These are phyloP conservation scores for Crossaster papposus DNA, from an alignment of 53 echinoderm and acorn worm species.

Conservation along the genomic window DNA sequence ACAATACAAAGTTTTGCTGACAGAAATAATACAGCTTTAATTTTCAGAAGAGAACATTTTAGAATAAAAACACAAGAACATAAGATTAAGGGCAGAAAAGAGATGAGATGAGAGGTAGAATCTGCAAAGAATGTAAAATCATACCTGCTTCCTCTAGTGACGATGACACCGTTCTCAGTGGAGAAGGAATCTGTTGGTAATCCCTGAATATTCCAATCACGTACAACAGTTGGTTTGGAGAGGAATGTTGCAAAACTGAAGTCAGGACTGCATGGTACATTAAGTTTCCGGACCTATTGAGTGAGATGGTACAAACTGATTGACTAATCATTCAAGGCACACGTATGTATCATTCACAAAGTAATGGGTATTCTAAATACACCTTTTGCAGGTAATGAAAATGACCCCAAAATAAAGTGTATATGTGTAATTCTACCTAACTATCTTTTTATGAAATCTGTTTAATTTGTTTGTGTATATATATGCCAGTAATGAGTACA, in stretches of 20 bases:
- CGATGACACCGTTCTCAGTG: slow-evolving; percentile 97
- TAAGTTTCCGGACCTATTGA: slow-evolving; percentile 83
- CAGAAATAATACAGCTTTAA: too few relatives aligned
- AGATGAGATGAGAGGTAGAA: neutral
- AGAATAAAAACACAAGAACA: too few relatives aligned
- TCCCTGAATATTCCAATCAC: slow-evolving; percentile 98
- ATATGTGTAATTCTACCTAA: too few relatives aligned
- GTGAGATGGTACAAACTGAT: neutral
- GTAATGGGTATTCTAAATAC: too few relatives aligned
- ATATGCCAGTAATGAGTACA: neutral
- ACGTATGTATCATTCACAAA: too few relatives aligned
- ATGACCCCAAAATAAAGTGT: too few relatives aligned
- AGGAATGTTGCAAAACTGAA: slow-evolving; percentile 88
- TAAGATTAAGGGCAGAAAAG: too few relatives aligned
- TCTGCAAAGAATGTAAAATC: neutral
- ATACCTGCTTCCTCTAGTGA: slow-evolving; percentile 97
- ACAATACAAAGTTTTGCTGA: too few relatives aligned
- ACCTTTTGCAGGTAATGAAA: too few relatives aligned
- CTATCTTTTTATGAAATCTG: too few relatives aligned
- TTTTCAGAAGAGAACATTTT: too few relatives aligned
- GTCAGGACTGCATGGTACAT: slow-evolving; percentile 91
- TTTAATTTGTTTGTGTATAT: neutral
- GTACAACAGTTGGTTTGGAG: slow-evolving; percentile 92
- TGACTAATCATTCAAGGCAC: too few relatives aligned
- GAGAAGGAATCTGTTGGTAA: slow-evolving; percentile 95